A percentile compares a stretch with the other conserved stretches of the same genome.
Conservation (phyloP, 2,113 vertebrate species). For the Grammomys surdaster region DNA sequence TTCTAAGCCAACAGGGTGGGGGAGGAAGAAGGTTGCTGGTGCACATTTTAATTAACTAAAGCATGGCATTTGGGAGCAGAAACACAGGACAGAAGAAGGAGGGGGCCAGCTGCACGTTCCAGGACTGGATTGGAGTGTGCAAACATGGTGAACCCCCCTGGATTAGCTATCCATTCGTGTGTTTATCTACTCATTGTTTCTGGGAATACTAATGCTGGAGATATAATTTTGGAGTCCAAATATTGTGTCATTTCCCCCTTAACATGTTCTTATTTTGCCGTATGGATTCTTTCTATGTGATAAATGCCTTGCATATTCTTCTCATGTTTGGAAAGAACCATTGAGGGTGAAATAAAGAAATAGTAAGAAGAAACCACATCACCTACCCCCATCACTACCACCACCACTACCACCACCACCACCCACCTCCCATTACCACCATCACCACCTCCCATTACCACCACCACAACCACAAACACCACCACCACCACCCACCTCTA, state of each 20-base stretch:
- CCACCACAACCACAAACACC: fast-evolving
- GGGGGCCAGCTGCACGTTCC: slow-evolving; percentile 5
- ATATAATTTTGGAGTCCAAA: slow-evolving; percentile 76
- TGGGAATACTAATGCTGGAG: slow-evolving; percentile 71
- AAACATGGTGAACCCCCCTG: slow-evolving; percentile 67
- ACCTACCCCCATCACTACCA: too few species aligned
- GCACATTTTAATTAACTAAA: slow-evolving; percentile 62
- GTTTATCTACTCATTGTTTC: slow-evolving; percentile 79
- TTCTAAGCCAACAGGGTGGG: slow-evolving; percentile 25
- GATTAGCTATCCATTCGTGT: slow-evolving; percentile 56
- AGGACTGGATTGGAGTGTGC: slow-evolving; percentile 25
- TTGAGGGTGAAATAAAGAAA: slow-evolving; percentile 63
- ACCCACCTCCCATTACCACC: neutral
- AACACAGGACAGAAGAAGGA: slow-evolving; percentile 16
- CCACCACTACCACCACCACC: neutral
- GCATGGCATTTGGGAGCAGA: slow-evolving; percentile 56
- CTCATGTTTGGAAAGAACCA: slow-evolving; percentile 74
- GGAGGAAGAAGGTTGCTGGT: neutral
- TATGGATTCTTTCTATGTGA: slow-evolving; percentile 74
- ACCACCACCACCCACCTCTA: neutral
- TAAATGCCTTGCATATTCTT: slow-evolving; percentile 77
- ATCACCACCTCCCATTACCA: neutral
- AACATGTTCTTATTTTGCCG: slow-evolving; percentile 70
- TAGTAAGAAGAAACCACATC: slow-evolving; percentile 42
- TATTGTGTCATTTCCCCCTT: slow-evolving; percentile 79